Percentiles rank a stretch among this genome's conserved stretches.
Evolutionary conservation across 2,888 invertebrate genomes (phyloP).

Genomic region (Thumatha senex): DNA sequence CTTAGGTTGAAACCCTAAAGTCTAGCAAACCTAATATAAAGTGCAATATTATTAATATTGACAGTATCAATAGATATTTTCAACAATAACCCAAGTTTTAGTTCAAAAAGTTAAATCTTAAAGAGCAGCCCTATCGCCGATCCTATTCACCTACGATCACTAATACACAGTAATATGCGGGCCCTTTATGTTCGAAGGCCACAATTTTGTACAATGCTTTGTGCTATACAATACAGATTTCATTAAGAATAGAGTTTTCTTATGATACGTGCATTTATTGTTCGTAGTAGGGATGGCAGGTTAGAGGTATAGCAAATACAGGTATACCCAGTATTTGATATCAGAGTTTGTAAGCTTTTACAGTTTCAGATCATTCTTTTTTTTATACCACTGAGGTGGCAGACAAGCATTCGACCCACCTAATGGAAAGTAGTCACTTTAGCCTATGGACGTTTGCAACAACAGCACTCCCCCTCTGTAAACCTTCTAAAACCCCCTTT

Average conservation of each 20-base stretch:
- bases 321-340: too few relatives aligned
- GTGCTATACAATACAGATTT: conserved; percentile 47
- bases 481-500: too few relatives aligned
- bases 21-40: too few relatives aligned
- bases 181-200: conserved; percentile 62
- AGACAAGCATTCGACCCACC: too few relatives aligned
- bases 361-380: too few relatives aligned
- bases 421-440: too few relatives aligned
- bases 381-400: too few relatives aligned
- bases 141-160: conserved; percentile 62
- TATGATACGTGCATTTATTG: conserved; percentile 2
- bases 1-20: too few relatives aligned
- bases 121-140: conserved; percentile 35
- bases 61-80: not conserved
- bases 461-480: too few relatives aligned
- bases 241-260: conserved; percentile 27
- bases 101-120: not conserved
- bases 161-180: conserved; percentile 62
- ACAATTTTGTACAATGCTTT: conserved; percentile 51
- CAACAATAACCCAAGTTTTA: too few relatives aligned
- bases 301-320: not conserved
- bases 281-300: conserved; percentile 1
- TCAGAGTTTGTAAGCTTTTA: too few relatives aligned
- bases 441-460: too few relatives aligned
- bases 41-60: not conserved